phyloP scores from a whole-genome alignment of 2,113 vertebrate species.

The Aegypius monachus region DNA sequence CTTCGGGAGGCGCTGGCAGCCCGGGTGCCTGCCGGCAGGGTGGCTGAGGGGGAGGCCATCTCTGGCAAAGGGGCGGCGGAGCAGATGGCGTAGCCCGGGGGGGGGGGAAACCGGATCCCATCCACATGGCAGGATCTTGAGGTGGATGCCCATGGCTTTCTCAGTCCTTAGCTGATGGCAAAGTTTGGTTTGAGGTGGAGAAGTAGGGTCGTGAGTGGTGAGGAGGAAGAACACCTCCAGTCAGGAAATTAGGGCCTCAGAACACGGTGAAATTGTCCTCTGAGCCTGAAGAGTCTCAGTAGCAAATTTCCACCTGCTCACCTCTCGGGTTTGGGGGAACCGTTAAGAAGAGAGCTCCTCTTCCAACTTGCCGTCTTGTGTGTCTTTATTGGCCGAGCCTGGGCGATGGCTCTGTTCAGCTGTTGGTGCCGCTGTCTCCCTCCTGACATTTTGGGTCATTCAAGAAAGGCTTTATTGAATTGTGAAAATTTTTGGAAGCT shows the following conservation, averaged over 20 bases:
- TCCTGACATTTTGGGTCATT: neutral
- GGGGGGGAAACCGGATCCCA: fast-evolving
- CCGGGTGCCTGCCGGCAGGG: neutral
- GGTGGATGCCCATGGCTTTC: neutral
- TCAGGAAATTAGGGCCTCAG: neutral
- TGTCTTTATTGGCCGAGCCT: neutral
- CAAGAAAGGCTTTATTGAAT: neutral
- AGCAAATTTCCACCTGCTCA: neutral
- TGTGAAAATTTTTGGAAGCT: neutral
- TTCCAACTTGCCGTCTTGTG: neutral
- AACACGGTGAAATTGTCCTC: neutral
- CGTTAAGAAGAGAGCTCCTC: neutral
- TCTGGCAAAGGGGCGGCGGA: neutral
- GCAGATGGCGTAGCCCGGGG: neutral
- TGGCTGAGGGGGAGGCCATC: neutral
- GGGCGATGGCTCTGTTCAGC: neutral
- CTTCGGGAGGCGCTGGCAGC: neutral
- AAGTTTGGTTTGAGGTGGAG: neutral
- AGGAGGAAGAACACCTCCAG: neutral
- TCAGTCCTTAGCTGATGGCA: neutral
- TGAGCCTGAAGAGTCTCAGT: neutral
- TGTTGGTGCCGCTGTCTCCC: neutral
- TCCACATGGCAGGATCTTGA: neutral
- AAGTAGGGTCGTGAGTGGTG: neutral
- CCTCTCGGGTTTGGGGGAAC: neutral